phyloP scores from a whole-genome alignment of 2,113 vertebrate species.

The Struthio camelus region DNA sequence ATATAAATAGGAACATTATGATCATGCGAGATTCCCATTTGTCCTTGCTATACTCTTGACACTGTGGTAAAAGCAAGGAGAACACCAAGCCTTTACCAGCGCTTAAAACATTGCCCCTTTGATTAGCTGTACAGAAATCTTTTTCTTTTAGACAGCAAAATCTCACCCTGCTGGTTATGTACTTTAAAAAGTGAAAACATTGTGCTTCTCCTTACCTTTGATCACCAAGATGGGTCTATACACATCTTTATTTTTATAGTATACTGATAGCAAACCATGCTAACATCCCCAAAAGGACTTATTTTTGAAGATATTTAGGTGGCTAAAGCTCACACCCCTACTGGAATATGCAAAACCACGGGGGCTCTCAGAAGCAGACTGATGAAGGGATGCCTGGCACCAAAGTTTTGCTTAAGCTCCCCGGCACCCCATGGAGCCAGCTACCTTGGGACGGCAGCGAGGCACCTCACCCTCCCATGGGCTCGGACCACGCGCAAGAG shows the following conservation, averaged over 20 bases:
- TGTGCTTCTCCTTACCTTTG: not conserved
- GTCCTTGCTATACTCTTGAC: constrained; percentile 41
- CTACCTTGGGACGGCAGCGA: too few relatives aligned
- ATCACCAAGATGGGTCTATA: not conserved
- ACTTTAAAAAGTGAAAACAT: not conserved
- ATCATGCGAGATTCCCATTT: constrained; percentile 16
- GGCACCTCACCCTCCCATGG: too few relatives aligned
- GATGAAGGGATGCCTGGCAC: not conserved
- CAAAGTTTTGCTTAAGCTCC: not conserved
- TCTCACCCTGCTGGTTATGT: not conserved
- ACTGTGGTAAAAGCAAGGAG: constrained; percentile 10
- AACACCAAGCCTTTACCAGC: not conserved
- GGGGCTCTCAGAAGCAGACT: not conserved
- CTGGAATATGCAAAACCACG: rapidly evolving
- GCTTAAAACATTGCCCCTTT: constrained; percentile 20
- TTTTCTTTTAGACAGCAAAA: not conserved
- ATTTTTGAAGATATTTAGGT: not conserved
- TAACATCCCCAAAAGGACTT: not conserved
- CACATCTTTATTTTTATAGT: not conserved
- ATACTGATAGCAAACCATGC: not conserved
- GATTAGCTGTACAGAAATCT: not conserved
- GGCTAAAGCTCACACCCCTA: not conserved
- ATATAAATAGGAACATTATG: constrained; percentile 57
- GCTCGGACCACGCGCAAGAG: not conserved
- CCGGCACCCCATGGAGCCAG: too few relatives aligned